Percentiles rank a stretch among this genome's conserved stretches.
phyloP scores from a whole-genome alignment of 2,797 vertebrate species.

The Silurus aristotelis region DNA sequence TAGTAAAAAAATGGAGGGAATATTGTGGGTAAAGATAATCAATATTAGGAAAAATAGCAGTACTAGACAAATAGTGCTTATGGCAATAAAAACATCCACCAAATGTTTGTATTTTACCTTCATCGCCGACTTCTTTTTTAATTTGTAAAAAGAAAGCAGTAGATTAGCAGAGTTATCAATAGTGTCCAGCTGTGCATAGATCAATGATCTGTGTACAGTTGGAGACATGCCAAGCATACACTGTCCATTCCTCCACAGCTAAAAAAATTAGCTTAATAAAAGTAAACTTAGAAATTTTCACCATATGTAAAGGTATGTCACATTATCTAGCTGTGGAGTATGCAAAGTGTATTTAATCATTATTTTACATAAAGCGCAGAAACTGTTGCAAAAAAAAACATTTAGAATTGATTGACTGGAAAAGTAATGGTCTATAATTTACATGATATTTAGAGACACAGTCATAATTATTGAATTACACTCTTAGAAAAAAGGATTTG shows the following conservation, averaged over 20 bases:
- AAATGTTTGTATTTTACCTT: slow-evolving; percentile 46
- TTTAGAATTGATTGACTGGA: neutral
- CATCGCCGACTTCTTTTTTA: slow-evolving; percentile 50
- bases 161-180: slow-evolving; percentile 47
- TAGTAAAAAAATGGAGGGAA: neutral
- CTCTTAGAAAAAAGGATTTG: slow-evolving; percentile 13
- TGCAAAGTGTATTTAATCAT: slow-evolving; percentile 37
- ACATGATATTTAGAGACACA: neutral
- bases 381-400: slow-evolving; percentile 54
- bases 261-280: slow-evolving; percentile 28
- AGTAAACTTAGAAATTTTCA: neutral
- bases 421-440: slow-evolving; percentile 4
- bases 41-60: slow-evolving; percentile 37
- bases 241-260: slow-evolving; percentile 59
- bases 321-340: slow-evolving; percentile 53
- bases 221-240: slow-evolving; percentile 69
- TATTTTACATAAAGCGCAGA: slow-evolving; percentile 64
- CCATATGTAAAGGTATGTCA: slow-evolving; percentile 5
- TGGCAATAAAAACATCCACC: slow-evolving; percentile 18
- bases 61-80: slow-evolving; percentile 42
- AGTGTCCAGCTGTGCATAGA: slow-evolving; percentile 62
- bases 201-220: slow-evolving; percentile 67
- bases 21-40: slow-evolving; percentile 20
- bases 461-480: neutral
- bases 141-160: slow-evolving; percentile 54